Conservation (phyloP, 1,140 invertebrate species). For the Sesamia nonagrioides region DNA sequence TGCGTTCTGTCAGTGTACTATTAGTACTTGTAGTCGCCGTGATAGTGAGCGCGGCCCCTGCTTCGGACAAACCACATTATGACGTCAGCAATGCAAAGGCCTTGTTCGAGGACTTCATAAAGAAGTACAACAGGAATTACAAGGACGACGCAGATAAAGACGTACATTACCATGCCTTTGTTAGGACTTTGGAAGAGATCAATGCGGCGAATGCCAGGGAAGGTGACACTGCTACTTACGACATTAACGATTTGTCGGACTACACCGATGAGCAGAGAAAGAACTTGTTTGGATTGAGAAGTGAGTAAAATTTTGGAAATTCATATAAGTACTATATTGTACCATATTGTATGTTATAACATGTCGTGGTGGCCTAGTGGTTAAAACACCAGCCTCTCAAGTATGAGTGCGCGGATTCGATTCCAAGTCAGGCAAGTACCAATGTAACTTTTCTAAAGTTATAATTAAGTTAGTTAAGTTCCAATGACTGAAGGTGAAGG, state of each 20-base stretch:
- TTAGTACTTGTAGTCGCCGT: constrained; percentile 45
- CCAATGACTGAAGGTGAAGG: too few species aligned
- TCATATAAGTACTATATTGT: too few species aligned
- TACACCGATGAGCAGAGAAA: constrained; percentile 66
- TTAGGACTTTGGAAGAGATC: constrained; percentile 62
- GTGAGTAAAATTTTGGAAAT: not conserved
- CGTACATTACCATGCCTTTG: constrained; percentile 64
- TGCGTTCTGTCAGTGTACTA: constrained; percentile 48
- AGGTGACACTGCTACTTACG: constrained; percentile 55
- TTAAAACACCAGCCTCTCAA: too few species aligned
- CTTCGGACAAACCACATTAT: constrained; percentile 56
- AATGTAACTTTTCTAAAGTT: too few species aligned
- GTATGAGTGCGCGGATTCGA: too few species aligned
- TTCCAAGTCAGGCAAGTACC: too few species aligned
- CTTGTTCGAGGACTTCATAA: constrained; percentile 68
- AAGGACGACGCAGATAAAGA: constrained; percentile 66
- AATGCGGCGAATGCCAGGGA: constrained; percentile 64
- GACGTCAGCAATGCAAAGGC: constrained; percentile 61
- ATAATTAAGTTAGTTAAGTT: too few species aligned
- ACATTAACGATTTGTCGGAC: constrained; percentile 72
- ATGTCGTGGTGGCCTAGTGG: too few species aligned
- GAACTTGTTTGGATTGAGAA: constrained; percentile 17
- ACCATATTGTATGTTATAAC: too few species aligned
- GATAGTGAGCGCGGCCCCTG: constrained; percentile 50
- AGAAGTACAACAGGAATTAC: constrained; percentile 64